Evolutionary conservation across 2,113 vertebrate genomes (phyloP).

Genomic region (Nasalis larvatus): DNA sequence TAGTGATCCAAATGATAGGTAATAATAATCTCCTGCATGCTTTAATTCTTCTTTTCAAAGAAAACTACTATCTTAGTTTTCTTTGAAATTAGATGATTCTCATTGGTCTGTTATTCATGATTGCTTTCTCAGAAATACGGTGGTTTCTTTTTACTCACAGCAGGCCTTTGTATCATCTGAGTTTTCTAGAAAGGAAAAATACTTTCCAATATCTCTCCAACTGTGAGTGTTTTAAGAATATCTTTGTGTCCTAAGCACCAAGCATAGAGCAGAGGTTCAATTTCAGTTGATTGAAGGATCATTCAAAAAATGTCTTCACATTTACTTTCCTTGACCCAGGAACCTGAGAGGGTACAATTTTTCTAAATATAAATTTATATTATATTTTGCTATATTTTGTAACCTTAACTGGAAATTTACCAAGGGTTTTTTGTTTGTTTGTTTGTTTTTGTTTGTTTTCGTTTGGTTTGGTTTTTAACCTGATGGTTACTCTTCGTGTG

Average conservation of each 20-base stretch:
- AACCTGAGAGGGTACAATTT: background rate
- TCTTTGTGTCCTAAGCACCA: background rate
- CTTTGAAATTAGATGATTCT: constrained; percentile 29
- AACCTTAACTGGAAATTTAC: background rate
- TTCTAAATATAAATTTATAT: constrained; percentile 8
- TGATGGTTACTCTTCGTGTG: background rate
- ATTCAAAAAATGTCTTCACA: background rate
- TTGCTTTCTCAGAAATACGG: background rate
- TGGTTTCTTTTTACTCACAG: background rate
- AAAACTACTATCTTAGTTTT: background rate
- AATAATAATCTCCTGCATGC: background rate
- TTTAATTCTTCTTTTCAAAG: background rate
- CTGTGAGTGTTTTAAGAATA: background rate
- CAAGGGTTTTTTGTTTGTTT: background rate
- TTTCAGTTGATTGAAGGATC: background rate
- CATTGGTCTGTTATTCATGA: background rate
- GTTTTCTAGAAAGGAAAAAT: background rate
- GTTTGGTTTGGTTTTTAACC: background rate
- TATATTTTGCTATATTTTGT: background rate
- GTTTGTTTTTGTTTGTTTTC: background rate
- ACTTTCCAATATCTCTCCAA: background rate
- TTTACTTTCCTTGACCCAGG: background rate
- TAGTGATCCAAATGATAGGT: background rate
- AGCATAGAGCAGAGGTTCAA: background rate
- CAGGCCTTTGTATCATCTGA: background rate